A percentile compares a stretch with the other conserved stretches of the same genome.
Conservation (phyloP, 2,888 invertebrate species). For the Protophormia terraenovae region DNA sequence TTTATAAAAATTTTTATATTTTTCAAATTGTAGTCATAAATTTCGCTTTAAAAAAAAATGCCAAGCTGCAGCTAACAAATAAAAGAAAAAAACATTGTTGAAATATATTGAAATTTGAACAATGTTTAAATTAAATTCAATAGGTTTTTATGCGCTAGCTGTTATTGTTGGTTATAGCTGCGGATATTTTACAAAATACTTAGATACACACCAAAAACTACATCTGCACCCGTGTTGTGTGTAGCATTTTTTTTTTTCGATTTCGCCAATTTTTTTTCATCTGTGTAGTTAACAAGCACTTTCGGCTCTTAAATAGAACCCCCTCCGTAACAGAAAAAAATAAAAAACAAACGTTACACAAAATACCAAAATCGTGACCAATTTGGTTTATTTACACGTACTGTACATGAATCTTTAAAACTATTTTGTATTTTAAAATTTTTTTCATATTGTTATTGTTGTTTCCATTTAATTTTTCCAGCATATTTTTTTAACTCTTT, state of each 20-base stretch:
- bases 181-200: background rate
- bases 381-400: slow-evolving; percentile 81
- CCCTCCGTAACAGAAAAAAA: slow-evolving; percentile 25
- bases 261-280: slow-evolving; percentile 6
- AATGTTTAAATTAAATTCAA: slow-evolving; percentile 57
- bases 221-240: slow-evolving; percentile 56
- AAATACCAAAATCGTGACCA: slow-evolving; percentile 81
- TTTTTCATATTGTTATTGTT: slow-evolving; percentile 66
- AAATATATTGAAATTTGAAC: slow-evolving; percentile 63
- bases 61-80: background rate
- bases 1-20: slow-evolving; percentile 49
- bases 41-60: background rate
- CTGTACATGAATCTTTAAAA: slow-evolving; percentile 78
- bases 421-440: slow-evolving; percentile 72
- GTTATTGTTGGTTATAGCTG: background rate
- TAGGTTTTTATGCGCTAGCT: slow-evolving; percentile 1
- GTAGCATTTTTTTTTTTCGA: background rate
- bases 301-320: slow-evolving; percentile 60
- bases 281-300: slow-evolving; percentile 54
- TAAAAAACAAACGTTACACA: slow-evolving; percentile 58
- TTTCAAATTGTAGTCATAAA: slow-evolving; percentile 57
- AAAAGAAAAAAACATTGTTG: slow-evolving; percentile 32
- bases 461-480: slow-evolving; percentile 24
- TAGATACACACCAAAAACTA: slow-evolving; percentile 31
- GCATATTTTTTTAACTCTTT: background rate